Evolutionary conservation across 2,113 vertebrate species (phyloP).

Genomic region (Acinonyx jubatus): DNA sequence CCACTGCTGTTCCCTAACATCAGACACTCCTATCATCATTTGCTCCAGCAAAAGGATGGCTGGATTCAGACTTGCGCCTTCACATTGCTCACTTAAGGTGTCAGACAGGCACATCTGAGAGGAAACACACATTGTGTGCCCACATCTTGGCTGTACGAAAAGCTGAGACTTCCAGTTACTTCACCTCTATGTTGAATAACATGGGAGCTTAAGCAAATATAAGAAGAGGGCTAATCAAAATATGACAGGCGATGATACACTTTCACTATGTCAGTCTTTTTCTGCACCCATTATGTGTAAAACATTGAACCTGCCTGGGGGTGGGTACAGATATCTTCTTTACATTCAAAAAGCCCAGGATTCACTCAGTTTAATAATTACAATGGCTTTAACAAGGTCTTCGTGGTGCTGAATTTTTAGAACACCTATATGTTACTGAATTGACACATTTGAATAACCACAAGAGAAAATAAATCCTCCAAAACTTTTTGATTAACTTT

Average conservation of each 20-base stretch:
- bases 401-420: neutral
- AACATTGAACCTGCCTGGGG: neutral
- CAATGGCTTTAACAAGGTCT: neutral
- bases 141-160: neutral
- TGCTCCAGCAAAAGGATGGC: neutral
- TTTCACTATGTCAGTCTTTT: neutral
- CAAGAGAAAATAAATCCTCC: constrained; percentile 62
- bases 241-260: neutral
- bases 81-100: neutral
- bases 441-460: constrained; percentile 57
- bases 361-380: neutral
- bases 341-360: neutral
- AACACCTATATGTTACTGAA: constrained; percentile 23
- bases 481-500: constrained; percentile 74
- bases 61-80: neutral
- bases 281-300: neutral
- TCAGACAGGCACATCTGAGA: fast-evolving
- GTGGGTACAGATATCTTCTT: neutral
- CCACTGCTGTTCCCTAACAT: fast-evolving
- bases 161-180: neutral
- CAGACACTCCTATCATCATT: fast-evolving
- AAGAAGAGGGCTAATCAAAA: neutral
- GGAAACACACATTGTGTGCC: neutral
- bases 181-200: neutral
- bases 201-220: neutral